A percentile compares a stretch with the other conserved stretches of the same genome.
phyloP scores from a whole-genome alignment of 1,140 invertebrate genomes.

The Grapholita molesta region DNA sequence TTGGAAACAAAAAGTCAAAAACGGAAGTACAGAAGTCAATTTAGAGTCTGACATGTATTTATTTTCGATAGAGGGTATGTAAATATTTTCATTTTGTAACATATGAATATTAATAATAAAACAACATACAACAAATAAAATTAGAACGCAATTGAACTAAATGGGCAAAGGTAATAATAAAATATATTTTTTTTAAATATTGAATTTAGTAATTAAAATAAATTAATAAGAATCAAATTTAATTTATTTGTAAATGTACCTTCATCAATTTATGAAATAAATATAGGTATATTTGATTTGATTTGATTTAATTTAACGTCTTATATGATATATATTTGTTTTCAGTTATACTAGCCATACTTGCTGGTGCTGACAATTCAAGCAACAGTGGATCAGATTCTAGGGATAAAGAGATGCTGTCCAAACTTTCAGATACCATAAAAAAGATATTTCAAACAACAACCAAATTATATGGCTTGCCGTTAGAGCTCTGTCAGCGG shows the following conservation, averaged over 20 bases:
- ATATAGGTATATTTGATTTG: too few species aligned
- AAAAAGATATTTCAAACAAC: slow-evolving; percentile 87
- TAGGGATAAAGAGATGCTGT: slow-evolving; percentile 64
- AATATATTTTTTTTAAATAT: too few species aligned
- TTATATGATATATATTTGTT: slow-evolving; percentile 25
- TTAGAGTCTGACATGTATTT: slow-evolving; percentile 85
- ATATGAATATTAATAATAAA: too few species aligned
- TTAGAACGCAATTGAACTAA: background rate
- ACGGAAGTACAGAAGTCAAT: slow-evolving; percentile 57
- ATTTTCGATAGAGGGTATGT: slow-evolving; percentile 86
- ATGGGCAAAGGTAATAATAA: too few species aligned
- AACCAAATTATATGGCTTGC: slow-evolving; percentile 83
- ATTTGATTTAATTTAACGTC: too few species aligned
- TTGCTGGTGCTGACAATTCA: slow-evolving; percentile 80
- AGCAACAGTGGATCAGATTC: slow-evolving; percentile 46
- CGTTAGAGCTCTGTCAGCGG: slow-evolving; percentile 81
- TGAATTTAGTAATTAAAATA: too few species aligned
- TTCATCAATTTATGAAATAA: too few species aligned
- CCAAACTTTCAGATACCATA: slow-evolving; percentile 81
- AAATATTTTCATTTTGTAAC: slow-evolving; percentile 12
- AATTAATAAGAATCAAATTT: too few species aligned
- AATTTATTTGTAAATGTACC: too few species aligned
- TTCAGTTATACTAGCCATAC: slow-evolving; percentile 84
- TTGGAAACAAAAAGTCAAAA: slow-evolving; percentile 63
- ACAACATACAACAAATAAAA: too few species aligned